Evolutionary conservation across 2,888 invertebrate genomes (phyloP), one percentile per base, ranked within the genome.

Genomic region (Acleris laterana): DNA sequence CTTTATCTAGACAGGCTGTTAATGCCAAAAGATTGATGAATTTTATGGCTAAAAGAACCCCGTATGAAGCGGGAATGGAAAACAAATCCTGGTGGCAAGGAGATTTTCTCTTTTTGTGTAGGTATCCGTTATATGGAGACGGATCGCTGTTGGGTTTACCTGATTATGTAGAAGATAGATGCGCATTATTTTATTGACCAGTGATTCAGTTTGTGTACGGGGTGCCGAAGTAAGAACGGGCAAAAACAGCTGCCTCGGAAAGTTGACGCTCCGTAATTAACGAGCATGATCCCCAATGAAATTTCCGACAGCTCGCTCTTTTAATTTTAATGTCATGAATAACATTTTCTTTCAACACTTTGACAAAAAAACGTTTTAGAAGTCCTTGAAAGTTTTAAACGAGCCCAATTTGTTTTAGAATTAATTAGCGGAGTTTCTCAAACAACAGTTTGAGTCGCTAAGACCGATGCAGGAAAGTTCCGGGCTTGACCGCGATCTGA

Each of bases 21-120:
- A 91, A 91, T 88, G 82, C 89, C 72, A 22, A 71, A 82, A 86
- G 89, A 91, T 91, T 89, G 89, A 91, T 90, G 85, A 78, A 79
- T 78, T 76, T 77, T 76, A 49, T 62, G 70, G 70, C 70, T 72
- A 74, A 74, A 74, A 74, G 73, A 77, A 77, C 69, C 71, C 69
- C 71, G 52, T 59, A 59, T 49, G 49, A 50, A 52, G 38, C 56
- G 55, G 32, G 44, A 66, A 66, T 62, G 57, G 61, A 57, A 66
- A 62, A 51, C 53, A 44, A 65, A 60, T 22, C 19, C 50, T 50
- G 46, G 32, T 48, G 55, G 22, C 42, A 55, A 42, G 6, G 11
- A 20, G 49, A 50, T 52, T 64, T 62, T 62, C 60, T 62, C 50
- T 61, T 20, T 48, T 53, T 32, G 53, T 55, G 46, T 64, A 13